A percentile compares a stretch with the other conserved stretches of the same genome.
phyloP scores from a whole-genome alignment of 2,797 vertebrate genomes.

The Serranus cabrilla region DNA sequence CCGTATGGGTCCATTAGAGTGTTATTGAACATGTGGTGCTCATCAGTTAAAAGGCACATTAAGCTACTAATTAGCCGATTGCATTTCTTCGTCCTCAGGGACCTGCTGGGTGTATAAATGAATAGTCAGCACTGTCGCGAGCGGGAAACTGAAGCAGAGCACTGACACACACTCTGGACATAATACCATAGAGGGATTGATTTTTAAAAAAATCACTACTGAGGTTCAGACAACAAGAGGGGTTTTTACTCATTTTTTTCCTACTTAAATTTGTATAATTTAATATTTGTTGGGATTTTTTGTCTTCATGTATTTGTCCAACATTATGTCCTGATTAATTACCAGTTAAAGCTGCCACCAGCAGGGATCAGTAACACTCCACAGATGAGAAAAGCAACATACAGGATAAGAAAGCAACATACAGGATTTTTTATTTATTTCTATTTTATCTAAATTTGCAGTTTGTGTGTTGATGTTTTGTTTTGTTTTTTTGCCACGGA shows the following conservation, averaged over 20 bases:
- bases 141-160: conserved; percentile 17
- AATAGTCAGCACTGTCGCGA: conserved; percentile 39
- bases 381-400: neutral
- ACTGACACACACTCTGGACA: conserved; percentile 1
- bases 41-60: conserved; percentile 65
- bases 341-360: conserved; percentile 3
- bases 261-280: neutral
- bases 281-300: neutral
- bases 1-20: conserved; percentile 26
- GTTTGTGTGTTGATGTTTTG: neutral
- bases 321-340: neutral
- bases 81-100: conserved; percentile 51
- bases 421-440: neutral
- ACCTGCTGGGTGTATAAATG: conserved; percentile 25
- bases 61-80: conserved; percentile 65
- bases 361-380: conserved; percentile 16
- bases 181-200: conserved; percentile 1
- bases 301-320: neutral
- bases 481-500: neutral
- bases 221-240: neutral
- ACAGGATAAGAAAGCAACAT: neutral
- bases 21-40: conserved; percentile 53
- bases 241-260: neutral
- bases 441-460: neutral
- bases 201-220: neutral